A percentile compares a stretch with the other conserved stretches of the same genome.
Evolutionary conservation across 2,888 invertebrate genomes (phyloP).

Genomic region (Leuctra nigra): DNA sequence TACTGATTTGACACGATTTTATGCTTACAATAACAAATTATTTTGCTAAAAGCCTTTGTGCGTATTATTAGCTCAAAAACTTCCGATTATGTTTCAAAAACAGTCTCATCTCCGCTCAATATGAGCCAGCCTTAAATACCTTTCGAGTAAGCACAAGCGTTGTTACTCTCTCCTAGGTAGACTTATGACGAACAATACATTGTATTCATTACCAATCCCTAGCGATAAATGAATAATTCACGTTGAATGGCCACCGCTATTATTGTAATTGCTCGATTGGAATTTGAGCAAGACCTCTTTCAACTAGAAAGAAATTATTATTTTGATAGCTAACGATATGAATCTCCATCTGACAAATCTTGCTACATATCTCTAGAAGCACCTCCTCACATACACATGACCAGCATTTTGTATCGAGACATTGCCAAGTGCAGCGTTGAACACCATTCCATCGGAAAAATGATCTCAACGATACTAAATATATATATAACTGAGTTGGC

Average conservation of each 20-base stretch:
- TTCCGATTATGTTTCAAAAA: constrained; percentile 3
- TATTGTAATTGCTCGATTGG: background rate
- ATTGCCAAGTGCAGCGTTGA: background rate
- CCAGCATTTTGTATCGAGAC: too few relatives aligned
- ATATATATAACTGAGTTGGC: too few relatives aligned
- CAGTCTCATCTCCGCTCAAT: constrained; percentile 27
- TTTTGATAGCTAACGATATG: background rate
- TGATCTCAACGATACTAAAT: too few relatives aligned
- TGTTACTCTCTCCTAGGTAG: background rate
- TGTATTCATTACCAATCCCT: background rate
- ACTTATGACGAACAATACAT: background rate
- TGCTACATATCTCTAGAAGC: too few relatives aligned
- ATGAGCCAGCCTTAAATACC: constrained; percentile 25
- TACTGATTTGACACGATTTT: too few relatives aligned
- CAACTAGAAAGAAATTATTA: background rate
- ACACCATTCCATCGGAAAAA: constrained; percentile 17
- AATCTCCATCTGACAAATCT: background rate
- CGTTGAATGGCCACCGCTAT: too few relatives aligned
- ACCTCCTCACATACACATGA: background rate
- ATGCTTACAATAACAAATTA: too few relatives aligned
- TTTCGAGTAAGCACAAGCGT: background rate
- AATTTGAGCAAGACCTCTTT: background rate
- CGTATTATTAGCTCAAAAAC: background rate
- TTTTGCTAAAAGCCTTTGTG: background rate
- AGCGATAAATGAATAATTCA: background rate